Conservation (phyloP, 64 coral and sea anemone genomes). For the Montipora efflorescens region DNA sequence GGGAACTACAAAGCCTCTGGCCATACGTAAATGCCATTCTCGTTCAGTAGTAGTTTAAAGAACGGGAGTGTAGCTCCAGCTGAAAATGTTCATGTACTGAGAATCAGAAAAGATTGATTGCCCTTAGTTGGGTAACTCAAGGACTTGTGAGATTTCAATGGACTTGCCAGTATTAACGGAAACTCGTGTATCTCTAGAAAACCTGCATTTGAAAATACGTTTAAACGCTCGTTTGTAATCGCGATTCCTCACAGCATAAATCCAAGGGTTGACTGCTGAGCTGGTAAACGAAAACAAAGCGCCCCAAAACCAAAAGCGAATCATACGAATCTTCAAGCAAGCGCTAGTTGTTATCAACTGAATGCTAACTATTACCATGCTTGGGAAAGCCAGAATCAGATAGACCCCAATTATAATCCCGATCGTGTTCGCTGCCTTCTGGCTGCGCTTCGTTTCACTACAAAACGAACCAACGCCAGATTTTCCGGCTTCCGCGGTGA, state of each 20-base stretch:
- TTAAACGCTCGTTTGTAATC: slow-evolving; percentile 81
- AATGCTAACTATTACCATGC: slow-evolving; percentile 74
- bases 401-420: slow-evolving; percentile 81
- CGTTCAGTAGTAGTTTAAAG: no score
- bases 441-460: slow-evolving; percentile 20
- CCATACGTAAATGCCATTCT: no score
- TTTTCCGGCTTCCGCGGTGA: background rate
- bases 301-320: slow-evolving; percentile 83
- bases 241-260: slow-evolving; percentile 66
- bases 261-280: slow-evolving; percentile 81
- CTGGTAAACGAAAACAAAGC: slow-evolving; percentile 70
- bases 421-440: slow-evolving; percentile 85
- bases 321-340: slow-evolving; percentile 58
- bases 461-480: background rate
- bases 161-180: background rate
- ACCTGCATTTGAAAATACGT: slow-evolving; percentile 45
- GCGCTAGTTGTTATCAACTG: slow-evolving; percentile 53
- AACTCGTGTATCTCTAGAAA: background rate
- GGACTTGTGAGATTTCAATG: background rate
- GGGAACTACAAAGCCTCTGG: no score
- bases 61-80: no score
- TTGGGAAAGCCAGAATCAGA: slow-evolving; percentile 61
- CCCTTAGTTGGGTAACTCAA: background rate
- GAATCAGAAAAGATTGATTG: background rate
- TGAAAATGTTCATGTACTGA: no score